These are phyloP conservation scores for Hemaris fuciformis DNA, from an alignment of 2,888 invertebrate species.

Conservation along the genomic window DNA sequence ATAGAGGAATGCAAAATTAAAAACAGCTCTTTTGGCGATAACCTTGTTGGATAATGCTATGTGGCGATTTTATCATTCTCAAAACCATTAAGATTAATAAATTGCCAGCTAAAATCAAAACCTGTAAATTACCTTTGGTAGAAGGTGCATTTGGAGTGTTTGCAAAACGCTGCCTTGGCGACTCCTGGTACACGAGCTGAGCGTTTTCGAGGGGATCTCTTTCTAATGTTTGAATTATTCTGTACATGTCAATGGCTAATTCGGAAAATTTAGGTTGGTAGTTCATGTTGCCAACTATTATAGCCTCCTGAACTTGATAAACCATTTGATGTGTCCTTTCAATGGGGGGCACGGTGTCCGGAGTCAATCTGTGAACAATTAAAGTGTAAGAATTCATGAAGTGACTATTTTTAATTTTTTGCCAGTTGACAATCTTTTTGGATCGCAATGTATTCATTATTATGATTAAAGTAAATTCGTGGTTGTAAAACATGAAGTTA, in stretches of 20 bases:
- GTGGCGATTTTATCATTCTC: too few relatives aligned
- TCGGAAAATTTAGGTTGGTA: conserved; percentile 98
- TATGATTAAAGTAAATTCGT: too few relatives aligned
- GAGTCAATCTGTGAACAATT: conserved; percentile 4
- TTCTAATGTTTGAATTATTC: conserved; percentile 97
- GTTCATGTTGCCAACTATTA: conserved; percentile 95
- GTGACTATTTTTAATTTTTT: background rate
- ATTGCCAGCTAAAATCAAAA: background rate
- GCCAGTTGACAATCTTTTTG: too few relatives aligned
- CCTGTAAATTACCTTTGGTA: conserved; percentile 41
- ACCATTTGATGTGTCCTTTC: conserved; percentile 94
- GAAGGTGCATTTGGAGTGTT: conserved; percentile 70
- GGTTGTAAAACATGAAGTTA: too few relatives aligned
- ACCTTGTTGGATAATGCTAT: too few relatives aligned
- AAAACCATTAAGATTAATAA: too few relatives aligned
- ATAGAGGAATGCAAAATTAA: too few relatives aligned
- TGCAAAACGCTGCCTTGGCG: conserved; percentile 75
- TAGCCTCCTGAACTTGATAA: conserved; percentile 94
- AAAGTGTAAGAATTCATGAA: background rate
- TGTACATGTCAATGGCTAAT: conserved; percentile 98
- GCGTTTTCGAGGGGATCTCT: conserved; percentile 93
- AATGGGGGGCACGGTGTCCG: conserved; percentile 53
- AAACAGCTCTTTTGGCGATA: too few relatives aligned
- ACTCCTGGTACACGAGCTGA: conserved; percentile 83
- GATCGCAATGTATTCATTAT: too few relatives aligned